These are phyloP conservation scores for Platycercus adscitus DNA, from an alignment of 2,113 vertebrate species.

Conservation along the genomic window DNA sequence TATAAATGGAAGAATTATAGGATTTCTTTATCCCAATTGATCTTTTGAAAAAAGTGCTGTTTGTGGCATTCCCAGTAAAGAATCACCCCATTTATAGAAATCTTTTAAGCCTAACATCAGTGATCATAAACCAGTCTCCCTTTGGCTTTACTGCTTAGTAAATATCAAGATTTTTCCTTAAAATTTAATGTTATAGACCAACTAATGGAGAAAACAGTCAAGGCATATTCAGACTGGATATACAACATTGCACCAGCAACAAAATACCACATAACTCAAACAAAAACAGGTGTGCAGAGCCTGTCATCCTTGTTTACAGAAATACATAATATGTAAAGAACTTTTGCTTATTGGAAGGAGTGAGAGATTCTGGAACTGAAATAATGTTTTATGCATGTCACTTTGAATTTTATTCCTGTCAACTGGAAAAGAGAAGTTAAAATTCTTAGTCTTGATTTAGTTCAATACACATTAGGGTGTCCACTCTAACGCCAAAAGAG, in stretches of 20 bases:
- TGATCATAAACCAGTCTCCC: background rate
- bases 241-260: background rate
- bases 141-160: background rate
- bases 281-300: background rate
- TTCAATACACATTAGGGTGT: background rate
- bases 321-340: background rate
- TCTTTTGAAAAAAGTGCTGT: background rate
- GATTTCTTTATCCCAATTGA: background rate
- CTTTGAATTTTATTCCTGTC: background rate
- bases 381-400: background rate
- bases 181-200: background rate
- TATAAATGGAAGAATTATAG: background rate
- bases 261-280: background rate
- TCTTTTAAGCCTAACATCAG: background rate
- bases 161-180: background rate
- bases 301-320: background rate
- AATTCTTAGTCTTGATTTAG: background rate
- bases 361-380: background rate
- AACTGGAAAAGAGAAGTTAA: background rate
- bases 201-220: background rate
- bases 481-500: background rate
- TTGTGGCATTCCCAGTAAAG: background rate
- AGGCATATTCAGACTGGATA: background rate
- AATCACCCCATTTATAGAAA: background rate
- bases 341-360: background rate